Base-by-base conservation (phyloP, 1,140 invertebrate genomes). In the Muscidifurax raptorellus region DNA sequence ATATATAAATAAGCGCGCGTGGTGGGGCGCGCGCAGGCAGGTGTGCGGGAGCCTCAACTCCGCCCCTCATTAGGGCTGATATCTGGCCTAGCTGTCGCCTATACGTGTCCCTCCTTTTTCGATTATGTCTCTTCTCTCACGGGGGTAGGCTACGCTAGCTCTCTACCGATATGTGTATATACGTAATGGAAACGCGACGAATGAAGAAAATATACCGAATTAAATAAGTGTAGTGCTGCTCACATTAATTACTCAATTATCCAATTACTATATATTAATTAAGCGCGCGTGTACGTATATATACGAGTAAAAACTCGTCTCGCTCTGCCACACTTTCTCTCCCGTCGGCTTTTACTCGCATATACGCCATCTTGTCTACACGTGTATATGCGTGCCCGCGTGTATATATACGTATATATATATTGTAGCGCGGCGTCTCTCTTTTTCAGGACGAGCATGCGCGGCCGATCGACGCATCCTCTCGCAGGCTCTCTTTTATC, bases 11-110 rank as follows among this genome's bases (percentile, higher is more conserved):
- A 64, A 64, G 9, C 28, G 47, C 13, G 47, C 36, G 30, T 27
- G 52, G 22, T 18, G 25, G 32, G 52, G 72, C 13, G 25, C 40
- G 44, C 85, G 87, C 84, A 87, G 89, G 89, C 91, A 91, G 91
- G 90, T 91, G 91, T 89, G 90, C 85, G n/a, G n/a, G 2, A 2
- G 27, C 10, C 25, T 1, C 27, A 69, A 69, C 66, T 69, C 66
- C 66, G 66, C 66, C 66, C 66, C 66, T 69, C 66, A 69, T 69
- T 69, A 69, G 91, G 91, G 90, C 87, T 92, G 90, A 92, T 92
- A 92, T 91, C 90, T 90, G 88, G 91, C 87, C 88, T 59, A 59
- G 18, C 52, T 59, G 22, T 59, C 22, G 18, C 15, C 4, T 59
- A 86, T 82, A 30, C 78, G 77, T 79, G 86, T 89, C 89, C 86